Percentiles rank a stretch among this genome's conserved stretches.
phyloP scores from a whole-genome alignment of 2,797 vertebrate species.

The Sebastes steindachneri region DNA sequence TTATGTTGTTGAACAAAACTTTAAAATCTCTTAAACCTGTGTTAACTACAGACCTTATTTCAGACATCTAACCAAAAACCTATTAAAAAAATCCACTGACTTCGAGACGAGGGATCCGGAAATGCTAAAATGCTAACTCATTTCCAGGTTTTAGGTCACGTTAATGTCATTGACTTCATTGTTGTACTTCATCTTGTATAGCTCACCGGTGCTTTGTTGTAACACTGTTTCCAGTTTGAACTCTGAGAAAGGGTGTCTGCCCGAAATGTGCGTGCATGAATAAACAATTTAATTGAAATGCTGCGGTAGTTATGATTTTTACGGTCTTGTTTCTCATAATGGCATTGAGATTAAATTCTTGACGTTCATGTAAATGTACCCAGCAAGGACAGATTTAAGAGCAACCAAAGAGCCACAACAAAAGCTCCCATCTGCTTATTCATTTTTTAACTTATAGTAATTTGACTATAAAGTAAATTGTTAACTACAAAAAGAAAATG shows the following conservation, averaged over 20 bases:
- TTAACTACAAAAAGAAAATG: constrained; percentile 63
- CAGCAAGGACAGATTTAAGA: constrained; percentile 37
- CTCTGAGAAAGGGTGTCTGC: neutral
- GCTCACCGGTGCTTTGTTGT: neutral
- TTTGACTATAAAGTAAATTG: constrained; percentile 54
- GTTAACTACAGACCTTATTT: neutral
- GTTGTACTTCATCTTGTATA: neutral
- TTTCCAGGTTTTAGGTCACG: neutral
- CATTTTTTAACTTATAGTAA: constrained; percentile 37
- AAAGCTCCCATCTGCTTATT: constrained; percentile 35
- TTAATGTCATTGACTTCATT: neutral
- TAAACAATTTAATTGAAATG: constrained; percentile 2
- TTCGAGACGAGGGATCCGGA: neutral
- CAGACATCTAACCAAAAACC: neutral
- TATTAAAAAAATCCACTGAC: neutral
- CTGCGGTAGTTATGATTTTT: neutral
- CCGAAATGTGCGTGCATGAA: neutral
- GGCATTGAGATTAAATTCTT: neutral
- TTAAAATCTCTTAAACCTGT: neutral
- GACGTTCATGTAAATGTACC: neutral
- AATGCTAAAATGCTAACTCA: neutral
- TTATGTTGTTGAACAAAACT: neutral
- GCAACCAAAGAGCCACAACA: constrained; percentile 39
- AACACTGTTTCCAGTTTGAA: neutral
- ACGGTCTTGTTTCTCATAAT: neutral